Evolutionary conservation across 1,140 invertebrate species (phyloP), one percentile per base, ranked within the genome.

Genomic region (Camponotus floridanus): DNA sequence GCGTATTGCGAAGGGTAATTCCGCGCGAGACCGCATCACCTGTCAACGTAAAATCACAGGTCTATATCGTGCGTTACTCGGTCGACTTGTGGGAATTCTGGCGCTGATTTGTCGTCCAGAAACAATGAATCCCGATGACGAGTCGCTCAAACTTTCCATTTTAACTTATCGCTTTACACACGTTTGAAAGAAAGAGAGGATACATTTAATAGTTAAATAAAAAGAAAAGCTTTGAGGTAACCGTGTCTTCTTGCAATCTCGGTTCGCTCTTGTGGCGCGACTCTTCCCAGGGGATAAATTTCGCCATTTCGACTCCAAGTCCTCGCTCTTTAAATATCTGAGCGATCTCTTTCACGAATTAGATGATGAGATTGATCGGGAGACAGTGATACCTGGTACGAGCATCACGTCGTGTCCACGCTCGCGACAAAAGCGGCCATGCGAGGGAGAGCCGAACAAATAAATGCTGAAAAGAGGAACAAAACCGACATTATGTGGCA

Each of bases 401-500:
- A 93, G 89, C 48, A 73, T 76, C 61, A 91, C 85, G 86, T 85
- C 33, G 76, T 74, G 76, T 65, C 51, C 64, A 18, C 48, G 87
- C 45, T 78, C 65, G 68, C 74, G 90, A 92, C 93, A 92, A 92
- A 91, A 93, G 93, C 90, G 81, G 48, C 11, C 36, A 36, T 21
- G 36, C 33, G 31, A 70, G 36, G 36, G 39, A 68, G 90, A 81
- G 87, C 90, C 91, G 91, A 94, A 92, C 92, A 94, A 94, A 95
- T 94, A 94, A 94, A 95, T 92, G 92, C 86, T 93, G 93, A 94
- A 94, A 95, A 94, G 92, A 95, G 92, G 92, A 94, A 94, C 92
- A 94, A 94, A 94, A 94, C 92, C 93, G 92, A 95, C 93, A 95
- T 95, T 95, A 95, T 95, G 93, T 94, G 93, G 93, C 93, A 95